These are phyloP conservation scores for Disparrhopalites patrizii DNA, from an alignment of 2,888 invertebrate genomes.

Conservation along the genomic window DNA sequence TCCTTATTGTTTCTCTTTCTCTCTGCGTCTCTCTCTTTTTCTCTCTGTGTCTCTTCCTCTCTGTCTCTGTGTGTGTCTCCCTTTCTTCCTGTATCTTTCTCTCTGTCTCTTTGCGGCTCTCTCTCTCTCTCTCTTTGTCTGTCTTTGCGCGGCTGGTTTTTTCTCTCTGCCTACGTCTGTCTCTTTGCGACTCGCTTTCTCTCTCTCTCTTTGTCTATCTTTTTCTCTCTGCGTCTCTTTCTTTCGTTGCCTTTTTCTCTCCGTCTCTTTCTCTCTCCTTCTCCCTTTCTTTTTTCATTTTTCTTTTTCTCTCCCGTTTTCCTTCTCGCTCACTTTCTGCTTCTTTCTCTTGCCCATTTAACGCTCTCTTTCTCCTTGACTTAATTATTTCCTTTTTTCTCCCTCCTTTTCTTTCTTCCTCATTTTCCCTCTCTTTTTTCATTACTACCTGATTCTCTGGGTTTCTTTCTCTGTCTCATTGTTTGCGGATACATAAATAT, in stretches of 20 bases:
- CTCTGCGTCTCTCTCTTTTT: too few species aligned
- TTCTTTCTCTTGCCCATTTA: background rate
- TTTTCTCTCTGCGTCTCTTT: background rate
- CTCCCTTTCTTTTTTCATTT: background rate
- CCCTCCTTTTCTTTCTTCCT: background rate
- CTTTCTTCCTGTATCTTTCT: too few species aligned
- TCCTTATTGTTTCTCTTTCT: too few species aligned
- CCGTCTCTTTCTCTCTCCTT: background rate
- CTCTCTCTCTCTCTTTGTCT: background rate
- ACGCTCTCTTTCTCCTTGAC: background rate
- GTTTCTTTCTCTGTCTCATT: too few species aligned
- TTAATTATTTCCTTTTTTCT: too few species aligned
- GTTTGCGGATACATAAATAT: too few species aligned
- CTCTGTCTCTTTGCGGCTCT: too few species aligned
- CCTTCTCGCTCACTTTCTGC: background rate
- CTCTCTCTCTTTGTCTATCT: background rate
- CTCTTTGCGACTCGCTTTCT: background rate
- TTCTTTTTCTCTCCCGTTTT: background rate
- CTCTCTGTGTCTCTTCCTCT: too few species aligned
- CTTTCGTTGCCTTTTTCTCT: background rate
- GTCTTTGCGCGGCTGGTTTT: background rate
- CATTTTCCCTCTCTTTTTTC: background rate
- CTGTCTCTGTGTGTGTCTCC: too few species aligned
- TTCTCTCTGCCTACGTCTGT: background rate
- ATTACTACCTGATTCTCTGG: background rate